A percentile compares a stretch with the other conserved stretches of the same genome.
Conservation (phyloP, 2,113 vertebrate genomes). For the Coptodon bakossiorum region DNA sequence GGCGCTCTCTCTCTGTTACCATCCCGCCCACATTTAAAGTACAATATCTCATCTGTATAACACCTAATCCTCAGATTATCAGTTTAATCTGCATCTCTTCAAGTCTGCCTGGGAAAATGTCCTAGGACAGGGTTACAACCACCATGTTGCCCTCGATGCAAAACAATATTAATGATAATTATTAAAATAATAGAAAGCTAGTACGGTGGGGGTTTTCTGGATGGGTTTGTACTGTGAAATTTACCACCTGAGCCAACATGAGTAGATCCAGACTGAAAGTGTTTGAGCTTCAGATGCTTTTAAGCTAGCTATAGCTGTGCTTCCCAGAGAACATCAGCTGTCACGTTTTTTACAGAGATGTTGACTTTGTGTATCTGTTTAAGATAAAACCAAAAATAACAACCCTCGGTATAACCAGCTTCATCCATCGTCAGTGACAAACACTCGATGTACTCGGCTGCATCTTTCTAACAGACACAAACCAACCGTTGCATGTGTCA, state of each 20-base stretch:
- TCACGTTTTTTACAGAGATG: neutral
- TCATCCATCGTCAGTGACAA: neutral
- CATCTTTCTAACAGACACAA: neutral
- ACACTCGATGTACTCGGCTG: neutral
- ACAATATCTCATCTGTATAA: neutral
- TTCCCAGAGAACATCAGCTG: neutral
- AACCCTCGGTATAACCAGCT: neutral
- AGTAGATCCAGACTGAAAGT: neutral
- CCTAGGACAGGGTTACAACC: neutral
- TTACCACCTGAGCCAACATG: neutral
- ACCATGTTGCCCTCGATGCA: neutral
- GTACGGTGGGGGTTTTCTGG: neutral
- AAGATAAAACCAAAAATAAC: neutral
- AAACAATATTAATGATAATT: neutral
- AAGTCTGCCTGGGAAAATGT: neutral
- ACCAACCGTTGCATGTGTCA: neutral
- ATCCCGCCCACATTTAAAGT: neutral
- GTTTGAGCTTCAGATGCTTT: neutral
- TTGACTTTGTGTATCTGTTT: neutral
- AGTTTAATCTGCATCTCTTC: neutral
- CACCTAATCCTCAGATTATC: neutral
- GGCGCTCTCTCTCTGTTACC: neutral
- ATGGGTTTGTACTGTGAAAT: neutral
- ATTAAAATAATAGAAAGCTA: neutral
- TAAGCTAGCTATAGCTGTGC: neutral